Percentiles rank a stretch among this genome's conserved stretches.
Conservation (phyloP, 1,140 invertebrate species). For the Ostrea edulis region DNA sequence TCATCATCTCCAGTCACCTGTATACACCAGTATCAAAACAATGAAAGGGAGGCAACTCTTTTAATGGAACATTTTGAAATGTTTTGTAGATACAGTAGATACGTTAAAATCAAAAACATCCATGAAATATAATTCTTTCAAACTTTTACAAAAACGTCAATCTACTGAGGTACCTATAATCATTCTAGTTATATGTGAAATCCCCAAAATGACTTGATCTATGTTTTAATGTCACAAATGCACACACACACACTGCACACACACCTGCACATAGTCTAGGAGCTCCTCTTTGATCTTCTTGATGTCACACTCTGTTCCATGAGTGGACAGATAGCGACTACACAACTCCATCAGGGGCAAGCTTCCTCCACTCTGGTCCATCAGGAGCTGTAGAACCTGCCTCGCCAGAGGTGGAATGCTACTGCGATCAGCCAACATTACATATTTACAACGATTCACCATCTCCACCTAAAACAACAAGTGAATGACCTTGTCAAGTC, state of each 20-base stretch:
- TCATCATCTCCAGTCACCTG: slow-evolving; percentile 70
- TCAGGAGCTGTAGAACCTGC: slow-evolving; percentile 82
- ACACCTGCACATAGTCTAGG: slow-evolving; percentile 80
- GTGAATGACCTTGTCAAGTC: not conserved
- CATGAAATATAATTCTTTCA: not conserved
- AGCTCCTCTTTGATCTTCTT: slow-evolving; percentile 81
- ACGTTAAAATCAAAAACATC: not conserved
- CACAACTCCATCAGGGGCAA: slow-evolving; percentile 81
- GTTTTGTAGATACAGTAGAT: not conserved
- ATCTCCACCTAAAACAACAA: slow-evolving; percentile 59
- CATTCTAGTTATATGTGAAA: not conserved
- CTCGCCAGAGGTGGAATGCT: slow-evolving; percentile 78
- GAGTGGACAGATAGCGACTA: slow-evolving; percentile 80
- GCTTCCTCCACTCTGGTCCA: slow-evolving; percentile 81
- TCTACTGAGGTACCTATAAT: not conserved
- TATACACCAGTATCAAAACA: not conserved
- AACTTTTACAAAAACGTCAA: not conserved
- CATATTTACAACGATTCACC: slow-evolving; percentile 64
- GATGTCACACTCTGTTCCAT: slow-evolving; percentile 79
- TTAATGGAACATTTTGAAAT: no score
- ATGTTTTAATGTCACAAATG: not conserved
- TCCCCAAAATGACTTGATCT: no score
- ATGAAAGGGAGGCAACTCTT: slow-evolving; percentile 2
- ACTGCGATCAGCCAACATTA: slow-evolving; percentile 66
- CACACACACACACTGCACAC: not conserved